A percentile compares a stretch with the other conserved stretches of the same genome.
These are phyloP conservation scores for Sander vitreus DNA, from an alignment of 2,113 vertebrate genomes.

Conservation along the genomic window DNA sequence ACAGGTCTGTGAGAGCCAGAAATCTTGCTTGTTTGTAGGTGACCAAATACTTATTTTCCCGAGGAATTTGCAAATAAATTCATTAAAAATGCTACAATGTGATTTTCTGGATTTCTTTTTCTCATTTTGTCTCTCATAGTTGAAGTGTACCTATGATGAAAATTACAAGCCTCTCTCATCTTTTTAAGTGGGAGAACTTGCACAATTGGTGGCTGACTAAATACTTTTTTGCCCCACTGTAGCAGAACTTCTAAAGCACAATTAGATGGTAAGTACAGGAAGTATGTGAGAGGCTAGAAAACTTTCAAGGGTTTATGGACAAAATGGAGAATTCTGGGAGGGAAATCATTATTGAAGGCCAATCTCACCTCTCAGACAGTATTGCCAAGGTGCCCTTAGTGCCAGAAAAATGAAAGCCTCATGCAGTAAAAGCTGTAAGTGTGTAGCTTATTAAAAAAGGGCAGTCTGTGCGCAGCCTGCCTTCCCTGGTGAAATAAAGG, in stretches of 20 bases:
- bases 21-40: no score
- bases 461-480: neutral
- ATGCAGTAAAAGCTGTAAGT: neutral
- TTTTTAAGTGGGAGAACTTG: no score
- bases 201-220: no score
- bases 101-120: no score
- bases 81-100: no score
- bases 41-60: no score
- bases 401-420: conserved; percentile 25
- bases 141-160: no score
- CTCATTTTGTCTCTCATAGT: no score
- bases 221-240: no score
- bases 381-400: neutral
- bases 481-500: conserved; percentile 37
- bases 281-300: neutral
- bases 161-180: no score
- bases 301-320: neutral
- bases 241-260: conserved; percentile 20
- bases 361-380: neutral
- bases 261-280: neutral
- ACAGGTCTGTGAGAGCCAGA: no score
- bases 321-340: neutral
- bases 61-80: no score
- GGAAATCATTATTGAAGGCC: neutral
- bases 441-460: neutral